These are phyloP conservation scores for Bugula neritina DNA, from an alignment of 2,888 invertebrate genomes.

Conservation along the genomic window DNA sequence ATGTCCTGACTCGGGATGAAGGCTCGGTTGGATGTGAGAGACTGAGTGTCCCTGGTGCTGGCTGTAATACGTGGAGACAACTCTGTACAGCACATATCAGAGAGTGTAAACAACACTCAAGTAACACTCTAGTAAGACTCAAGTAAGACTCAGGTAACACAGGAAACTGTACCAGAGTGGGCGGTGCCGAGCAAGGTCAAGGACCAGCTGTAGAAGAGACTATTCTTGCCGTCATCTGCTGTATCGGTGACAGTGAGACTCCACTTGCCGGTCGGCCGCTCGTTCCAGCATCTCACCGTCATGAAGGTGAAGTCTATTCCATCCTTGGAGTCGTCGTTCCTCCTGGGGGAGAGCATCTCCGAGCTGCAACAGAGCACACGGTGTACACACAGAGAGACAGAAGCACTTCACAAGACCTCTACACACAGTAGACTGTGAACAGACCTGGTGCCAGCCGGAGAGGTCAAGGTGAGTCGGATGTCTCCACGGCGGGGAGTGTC, in stretches of 20 bases:
- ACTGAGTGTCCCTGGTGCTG: not conserved
- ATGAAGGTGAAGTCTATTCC: conserved; percentile 46
- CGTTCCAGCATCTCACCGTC: conserved; percentile 49
- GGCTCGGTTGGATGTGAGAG: not conserved
- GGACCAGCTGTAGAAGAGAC: conserved; percentile 18
- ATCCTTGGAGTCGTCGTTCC: conserved; percentile 35
- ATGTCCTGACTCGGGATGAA: conserved; percentile 30
- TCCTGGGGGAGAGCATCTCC: conserved; percentile 38
- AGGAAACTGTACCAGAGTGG: not conserved
- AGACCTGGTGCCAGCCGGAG: conserved; percentile 39
- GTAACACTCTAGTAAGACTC: no score
- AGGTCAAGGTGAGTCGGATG: conserved; percentile 39
- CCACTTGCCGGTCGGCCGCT: conserved; percentile 45
- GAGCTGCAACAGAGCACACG: conserved; percentile 39
- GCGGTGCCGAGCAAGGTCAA: conserved; percentile 14
- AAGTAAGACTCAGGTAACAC: no score
- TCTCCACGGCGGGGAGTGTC: conserved; percentile 40
- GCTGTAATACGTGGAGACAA: no score
- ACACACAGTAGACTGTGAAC: not conserved
- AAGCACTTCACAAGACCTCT: no score
- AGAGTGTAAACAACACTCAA: no score
- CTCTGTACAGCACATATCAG: no score
- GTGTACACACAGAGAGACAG: no score
- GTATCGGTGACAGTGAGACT: conserved; percentile 38
- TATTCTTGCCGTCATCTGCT: not conserved